phyloP scores from a whole-genome alignment of 2,113 vertebrate species.

The Phylloscopus trochilus region DNA sequence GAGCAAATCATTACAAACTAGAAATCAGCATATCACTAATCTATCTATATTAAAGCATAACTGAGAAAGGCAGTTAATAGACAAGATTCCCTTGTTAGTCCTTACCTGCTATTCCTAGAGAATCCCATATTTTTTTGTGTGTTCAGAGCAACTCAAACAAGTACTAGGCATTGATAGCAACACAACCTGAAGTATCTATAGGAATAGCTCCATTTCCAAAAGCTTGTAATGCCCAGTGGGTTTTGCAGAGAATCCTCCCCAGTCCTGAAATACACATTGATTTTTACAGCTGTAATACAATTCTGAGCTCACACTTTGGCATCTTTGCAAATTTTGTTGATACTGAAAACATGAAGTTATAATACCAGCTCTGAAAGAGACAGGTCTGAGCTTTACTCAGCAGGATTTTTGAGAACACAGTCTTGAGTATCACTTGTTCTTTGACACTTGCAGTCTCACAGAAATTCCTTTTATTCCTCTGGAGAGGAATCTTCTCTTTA shows the following conservation, averaged over 20 bases:
- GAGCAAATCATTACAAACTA: neutral
- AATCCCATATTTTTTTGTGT: neutral
- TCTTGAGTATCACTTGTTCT: neutral
- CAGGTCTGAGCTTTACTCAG: neutral
- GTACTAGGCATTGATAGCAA: neutral
- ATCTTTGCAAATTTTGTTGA: neutral
- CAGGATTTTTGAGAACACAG: neutral
- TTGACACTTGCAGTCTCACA: neutral
- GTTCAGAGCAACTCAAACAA: neutral
- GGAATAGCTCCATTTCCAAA: neutral
- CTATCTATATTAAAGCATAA: neutral
- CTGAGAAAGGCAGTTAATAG: neutral
- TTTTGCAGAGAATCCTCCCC: neutral
- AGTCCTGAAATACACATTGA: neutral
- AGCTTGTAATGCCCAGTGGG: neutral
- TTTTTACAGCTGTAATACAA: neutral
- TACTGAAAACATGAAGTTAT: neutral
- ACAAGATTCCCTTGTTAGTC: neutral
- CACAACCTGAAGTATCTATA: neutral
- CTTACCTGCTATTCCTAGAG: neutral
- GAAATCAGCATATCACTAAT: neutral
- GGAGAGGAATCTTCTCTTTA: neutral
- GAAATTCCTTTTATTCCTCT: neutral
- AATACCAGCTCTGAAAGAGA: neutral
- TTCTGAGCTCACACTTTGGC: neutral